Base-by-base conservation (phyloP, 2,888 invertebrate genomes). In the Boloria selene region DNA sequence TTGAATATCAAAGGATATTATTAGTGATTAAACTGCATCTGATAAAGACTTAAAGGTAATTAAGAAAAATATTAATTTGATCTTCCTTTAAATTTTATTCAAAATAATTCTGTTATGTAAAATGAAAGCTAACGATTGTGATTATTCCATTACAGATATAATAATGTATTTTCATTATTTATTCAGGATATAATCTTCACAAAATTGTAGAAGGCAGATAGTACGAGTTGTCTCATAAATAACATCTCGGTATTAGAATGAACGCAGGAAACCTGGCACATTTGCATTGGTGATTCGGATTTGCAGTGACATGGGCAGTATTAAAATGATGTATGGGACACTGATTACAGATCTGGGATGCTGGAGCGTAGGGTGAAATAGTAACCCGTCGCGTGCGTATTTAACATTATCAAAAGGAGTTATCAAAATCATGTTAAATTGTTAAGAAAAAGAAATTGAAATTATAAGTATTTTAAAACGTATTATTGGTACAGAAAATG, bases 281-380 rank as follows among this genome's bases (percentile, higher is more conserved):
- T 92, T 92, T 90, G 90, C 90, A 91, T 87, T 88, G 84, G 85
- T 86, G 82, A 88, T 87, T 85, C 78, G 85, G 85, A 90, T 89
- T 90, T 87, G 87, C 86, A 82, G 83, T 87, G 90, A 90, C 90
- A 85, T 80, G 83, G 83, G 80, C 85, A 86, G 88, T 89, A 90
- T 89, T 90, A 88, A 88, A 84, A 90, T 92, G 90, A 91, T 88
- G 86, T 83, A 91, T 89, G 78, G 87, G 70, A 71, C 81, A 85
- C 85, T 90, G 89, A 92, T 90, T 90, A 82, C 84, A 75, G 75
- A 70, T 73, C 72, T 60, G 70, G 68, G 71, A 66, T 70, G 66
- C 18, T 53, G 54, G 56, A 22, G 55, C 45, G 60, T 44, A 31
- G 61, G 67, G 56, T 65, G 59, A 59, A 59, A 31, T 56, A 18